Evolutionary conservation across 2,888 invertebrate species (phyloP), one percentile per base, ranked within the genome.

Genomic region (Dynastes tityus): DNA sequence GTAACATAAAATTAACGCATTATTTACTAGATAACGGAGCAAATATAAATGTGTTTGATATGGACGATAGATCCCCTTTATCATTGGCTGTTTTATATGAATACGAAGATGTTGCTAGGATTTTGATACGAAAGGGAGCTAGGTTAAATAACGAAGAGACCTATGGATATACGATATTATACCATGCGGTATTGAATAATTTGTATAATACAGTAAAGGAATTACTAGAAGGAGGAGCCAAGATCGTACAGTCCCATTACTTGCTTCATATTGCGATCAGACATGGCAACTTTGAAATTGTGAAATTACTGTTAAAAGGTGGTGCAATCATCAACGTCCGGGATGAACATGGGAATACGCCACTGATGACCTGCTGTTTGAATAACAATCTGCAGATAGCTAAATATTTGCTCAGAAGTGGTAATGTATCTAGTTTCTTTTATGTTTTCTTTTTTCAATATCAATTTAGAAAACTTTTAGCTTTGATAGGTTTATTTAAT

Each of bases 111-210:
- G 88, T 89, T 37, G 90, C 89, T 8, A 85, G 87, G 80, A 82
- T 89, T 37, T 88, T 94, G 32, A 90, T 94, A 68, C 86, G 89
- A 58, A 89, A 89, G 73, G 93, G 93, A 9, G 92, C 93, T 6
- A 91, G 92, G 85, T 89, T 93, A 2, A 94, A 94, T 85, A 89
- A 92, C 64, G 94, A 95, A 88, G 94, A 95, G 86, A 91, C 92
- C 80, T 91, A 92, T 84, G 93, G 94, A 1, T 92, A 92, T 80
- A 94, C 95, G 0, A 93, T 95, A 4, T 88, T 95, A 58, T 92
- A 93, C 87, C 91, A 93, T 86, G 94, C 95, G 9, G 94, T 95
- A 27, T 93, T 92, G 90, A 91, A 91, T 82, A 92, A 92, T 83
- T 90, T 91, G 83, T 89, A 91, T 0, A 87, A 90, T 16, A 89